Evolutionary conservation across 2,888 invertebrate species (phyloP), one percentile per base, ranked within the genome.

Genomic region (Galerucella pusilla): DNA sequence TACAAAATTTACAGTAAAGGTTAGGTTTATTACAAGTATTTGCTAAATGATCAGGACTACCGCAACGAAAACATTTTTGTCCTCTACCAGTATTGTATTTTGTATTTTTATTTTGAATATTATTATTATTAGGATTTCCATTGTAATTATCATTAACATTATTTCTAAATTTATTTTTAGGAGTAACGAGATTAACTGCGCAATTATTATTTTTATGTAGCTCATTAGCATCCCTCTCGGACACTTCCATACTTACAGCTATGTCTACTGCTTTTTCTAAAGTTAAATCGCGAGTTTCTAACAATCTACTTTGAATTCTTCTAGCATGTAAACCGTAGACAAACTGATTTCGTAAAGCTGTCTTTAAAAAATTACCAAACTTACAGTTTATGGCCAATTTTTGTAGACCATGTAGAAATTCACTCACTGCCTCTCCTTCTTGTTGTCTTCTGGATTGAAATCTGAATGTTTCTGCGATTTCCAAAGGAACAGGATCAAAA

Each of bases 381-480:
- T 46, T 11, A 46, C 11, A 46, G 46, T 46, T 46, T 46, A 46
- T 46, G 10, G 10, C 46, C 7, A 46, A 46, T 46, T 46, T 46
- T 5, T 46, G 46, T 46, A 46, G 46, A 6, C 6, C 3, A 46
- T 46, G 46, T 46, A 6, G 7, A 46, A 46, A 83, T 16, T 80
- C 81, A 11, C 74, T 74, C 10, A 74, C 71, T 52, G 61, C 70
- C 74, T 81, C 81, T 3, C 77, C 79, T 49, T 81, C 79, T 2
- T 72, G 67, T 63, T 83, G 81, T 64, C 79, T 79, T 12, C 81
- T 75, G 16, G 79, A 77, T 25, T 77, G 76, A 69, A 83, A 82
- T 25, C 80, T 71, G 67, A 78, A 82, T 28, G 74, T 81, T 68
- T 82, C 81, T 35, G 81, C 42, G 42, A 59, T 57, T 45, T 68